Conservation (phyloP, 1,140 invertebrate species). For the Plectrocnemia conspersa region DNA sequence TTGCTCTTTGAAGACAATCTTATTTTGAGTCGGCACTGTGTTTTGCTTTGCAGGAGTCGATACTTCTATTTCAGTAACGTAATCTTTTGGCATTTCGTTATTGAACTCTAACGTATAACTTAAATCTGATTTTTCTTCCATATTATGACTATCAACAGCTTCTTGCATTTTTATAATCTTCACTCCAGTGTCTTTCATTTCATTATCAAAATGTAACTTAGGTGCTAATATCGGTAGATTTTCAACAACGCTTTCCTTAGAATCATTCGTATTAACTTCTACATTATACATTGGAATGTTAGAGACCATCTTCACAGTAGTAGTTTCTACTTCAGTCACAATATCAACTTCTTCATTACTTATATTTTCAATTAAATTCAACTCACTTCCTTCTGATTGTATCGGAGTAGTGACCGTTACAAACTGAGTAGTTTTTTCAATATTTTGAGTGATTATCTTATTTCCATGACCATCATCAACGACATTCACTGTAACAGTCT, state of each 20-base stretch:
- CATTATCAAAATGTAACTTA: too few relatives aligned
- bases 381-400: too few relatives aligned
- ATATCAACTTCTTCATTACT: not conserved
- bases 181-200: too few relatives aligned
- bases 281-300: too few relatives aligned
- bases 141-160: too few relatives aligned
- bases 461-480: conserved; percentile 50
- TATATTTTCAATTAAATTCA: too few relatives aligned
- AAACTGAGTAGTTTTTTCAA: conserved; percentile 46
- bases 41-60: conserved; percentile 44
- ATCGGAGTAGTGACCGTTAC: conserved; percentile 43
- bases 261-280: conserved; percentile 19
- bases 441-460: conserved; percentile 50
- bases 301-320: too few relatives aligned
- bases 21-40: conserved; percentile 38
- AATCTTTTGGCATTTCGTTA: conserved; percentile 30
- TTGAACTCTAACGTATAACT: conserved; percentile 25
- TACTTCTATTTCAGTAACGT: conserved; percentile 49
- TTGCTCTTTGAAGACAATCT: conserved; percentile 41
- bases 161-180: too few relatives aligned
- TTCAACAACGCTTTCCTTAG: conserved; percentile 42
- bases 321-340: conserved; percentile 39
- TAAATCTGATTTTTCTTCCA: conserved; percentile 37
- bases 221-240: conserved; percentile 42
- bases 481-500: conserved; percentile 49